These are phyloP conservation scores for Neolamprologus caudopunctatus DNA, from an alignment of 2,113 vertebrate genomes.

Conservation along the genomic window DNA sequence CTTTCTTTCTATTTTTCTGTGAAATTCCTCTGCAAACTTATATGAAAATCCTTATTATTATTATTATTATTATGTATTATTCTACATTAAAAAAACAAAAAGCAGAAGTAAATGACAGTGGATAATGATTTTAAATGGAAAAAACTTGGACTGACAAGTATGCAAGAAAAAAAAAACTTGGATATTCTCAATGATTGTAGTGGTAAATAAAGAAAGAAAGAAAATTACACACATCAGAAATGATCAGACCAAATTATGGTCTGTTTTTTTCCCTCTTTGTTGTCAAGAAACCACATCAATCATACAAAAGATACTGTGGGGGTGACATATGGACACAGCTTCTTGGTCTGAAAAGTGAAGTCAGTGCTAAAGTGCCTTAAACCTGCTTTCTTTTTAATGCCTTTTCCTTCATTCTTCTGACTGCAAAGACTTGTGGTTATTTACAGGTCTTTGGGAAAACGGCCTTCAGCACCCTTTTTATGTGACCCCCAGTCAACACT, in stretches of 20 bases:
- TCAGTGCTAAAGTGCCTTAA: not conserved
- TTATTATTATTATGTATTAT: not conserved
- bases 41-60: not conserved
- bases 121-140: not conserved
- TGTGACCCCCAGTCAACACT: not conserved
- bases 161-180: not conserved
- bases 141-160: not conserved
- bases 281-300: not conserved
- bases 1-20: not conserved
- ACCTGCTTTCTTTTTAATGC: not conserved
- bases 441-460: not conserved
- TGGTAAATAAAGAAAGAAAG: not conserved
- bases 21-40: not conserved
- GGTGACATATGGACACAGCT: not conserved
- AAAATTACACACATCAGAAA: not conserved
- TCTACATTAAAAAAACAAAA: not conserved
- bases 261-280: not conserved
- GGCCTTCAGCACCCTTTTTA: not conserved
- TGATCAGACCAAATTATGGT: not conserved
- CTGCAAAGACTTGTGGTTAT: not conserved
- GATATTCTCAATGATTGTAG: not conserved
- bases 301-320: not conserved
- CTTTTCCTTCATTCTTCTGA: not conserved
- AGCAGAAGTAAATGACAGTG: not conserved
- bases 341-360: not conserved